A percentile compares a stretch with the other conserved stretches of the same genome.
phyloP scores from a whole-genome alignment of 2,797 vertebrate genomes.

The Decapterus maruadsi region DNA sequence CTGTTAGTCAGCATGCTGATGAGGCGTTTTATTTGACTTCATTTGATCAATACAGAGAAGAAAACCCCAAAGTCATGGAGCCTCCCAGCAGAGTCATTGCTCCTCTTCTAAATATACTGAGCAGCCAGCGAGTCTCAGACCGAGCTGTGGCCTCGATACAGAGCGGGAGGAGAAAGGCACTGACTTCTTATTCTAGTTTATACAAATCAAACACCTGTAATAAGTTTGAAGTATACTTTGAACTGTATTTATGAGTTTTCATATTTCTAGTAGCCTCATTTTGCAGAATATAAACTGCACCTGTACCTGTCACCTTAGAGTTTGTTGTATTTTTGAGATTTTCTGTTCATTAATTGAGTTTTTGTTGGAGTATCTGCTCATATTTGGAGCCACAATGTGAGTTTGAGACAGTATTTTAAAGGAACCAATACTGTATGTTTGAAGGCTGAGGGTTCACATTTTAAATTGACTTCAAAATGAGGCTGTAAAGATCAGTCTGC shows the following conservation, averaged over 20 bases:
- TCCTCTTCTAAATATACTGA: conserved; percentile 14
- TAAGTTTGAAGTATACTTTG: background rate
- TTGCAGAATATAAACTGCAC: background rate
- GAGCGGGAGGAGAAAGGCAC: background rate
- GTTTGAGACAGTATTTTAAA: background rate
- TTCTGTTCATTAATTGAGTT: background rate
- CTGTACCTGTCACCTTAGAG: background rate
- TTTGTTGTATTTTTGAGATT: background rate
- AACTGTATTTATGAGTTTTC: background rate
- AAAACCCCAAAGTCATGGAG: conserved; percentile 12
- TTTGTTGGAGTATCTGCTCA: background rate
- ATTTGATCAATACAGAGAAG: conserved; percentile 14
- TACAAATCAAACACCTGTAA: background rate
- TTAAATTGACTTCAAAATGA: too few relatives aligned
- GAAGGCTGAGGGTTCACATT: background rate
- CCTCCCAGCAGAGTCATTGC: conserved; percentile 9
- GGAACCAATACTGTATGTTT: background rate
- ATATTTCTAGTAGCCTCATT: background rate
- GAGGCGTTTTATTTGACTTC: background rate
- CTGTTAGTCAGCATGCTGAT: conserved; percentile 43
- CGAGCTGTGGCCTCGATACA: background rate
- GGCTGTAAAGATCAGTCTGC: too few relatives aligned
- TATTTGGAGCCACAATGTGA: background rate
- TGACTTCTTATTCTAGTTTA: conserved; percentile 9
- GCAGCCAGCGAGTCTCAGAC: conserved; percentile 4